Base-by-base conservation (phyloP, 2,113 vertebrate genomes). In the Rhabdornis inornatus region DNA sequence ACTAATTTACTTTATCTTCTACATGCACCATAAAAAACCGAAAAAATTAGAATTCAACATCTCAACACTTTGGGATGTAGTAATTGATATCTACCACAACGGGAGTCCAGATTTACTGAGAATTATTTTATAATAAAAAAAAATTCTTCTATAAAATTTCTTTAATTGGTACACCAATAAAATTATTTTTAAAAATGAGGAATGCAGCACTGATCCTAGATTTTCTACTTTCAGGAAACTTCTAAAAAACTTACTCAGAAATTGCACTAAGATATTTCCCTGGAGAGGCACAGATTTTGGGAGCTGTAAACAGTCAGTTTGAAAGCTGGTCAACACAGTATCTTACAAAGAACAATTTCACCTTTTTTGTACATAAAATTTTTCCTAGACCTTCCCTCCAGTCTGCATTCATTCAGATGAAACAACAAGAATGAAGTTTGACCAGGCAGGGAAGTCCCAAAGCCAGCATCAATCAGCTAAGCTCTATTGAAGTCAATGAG, bases 401-500 rank as follows among this genome's bases (percentile, higher is more conserved):
- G 22, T 28, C 66, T 83, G 63, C 18, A 19, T 86, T 77, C 18
- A 61, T 57, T 76, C 50, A 61, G 24, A 64, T 47, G 23, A 85
- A 96, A 87, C 31, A 31, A 44, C 19, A 57, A 85, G 57, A 94
- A 90, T 64, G 31, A 83, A 31, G 6, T 53, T 65, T 72, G 85
- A 69, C 57, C 75, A 56, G 83, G 47, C 21, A 79, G 19, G 18
- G 30, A 30, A 75, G 24, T 78, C 49, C 78, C 56, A 82, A 90
- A 76, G 66, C 37, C 63, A 57, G 17, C 61, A 68, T 83, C 87
- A 72, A 57, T 76, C 85, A 85, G 15, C 75, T 64, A n/a, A 83
- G 4, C 65, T 90, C 70, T 53, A 33, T 3, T 85, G 72, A 93
- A 95, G 44, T 61, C 75, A 94, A 93, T 83, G 66, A 95, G 31